A percentile compares a stretch with the other conserved stretches of the same genome.
Evolutionary conservation across 30 jellyfish, hydroid and myxozoan species (phyloP).

Genomic region (Nemopilema nomurai): DNA sequence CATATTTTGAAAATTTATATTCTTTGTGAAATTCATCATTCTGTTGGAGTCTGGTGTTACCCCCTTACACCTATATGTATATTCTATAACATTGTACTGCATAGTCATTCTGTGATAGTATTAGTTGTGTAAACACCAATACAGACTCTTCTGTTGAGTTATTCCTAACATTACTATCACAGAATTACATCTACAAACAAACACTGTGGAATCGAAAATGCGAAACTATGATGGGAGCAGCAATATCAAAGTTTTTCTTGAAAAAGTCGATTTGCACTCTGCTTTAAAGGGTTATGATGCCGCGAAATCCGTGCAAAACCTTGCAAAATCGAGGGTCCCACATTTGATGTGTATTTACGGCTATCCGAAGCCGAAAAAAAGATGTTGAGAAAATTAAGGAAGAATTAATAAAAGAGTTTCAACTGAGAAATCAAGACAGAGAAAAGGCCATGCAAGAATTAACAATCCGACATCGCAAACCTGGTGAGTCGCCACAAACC

Average conservation of each 20-base stretch:
- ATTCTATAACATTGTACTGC: background rate
- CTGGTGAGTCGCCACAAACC: slow-evolving; percentile 38
- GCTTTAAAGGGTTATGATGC: slow-evolving; percentile 16
- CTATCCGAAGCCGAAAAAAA: slow-evolving; percentile 45
- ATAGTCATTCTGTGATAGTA: background rate
- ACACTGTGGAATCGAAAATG: slow-evolving; percentile 51
- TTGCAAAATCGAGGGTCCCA: slow-evolving; percentile 50
- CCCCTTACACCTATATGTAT: no score
- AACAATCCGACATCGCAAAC: slow-evolving; percentile 16
- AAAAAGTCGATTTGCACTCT: slow-evolving; percentile 24
- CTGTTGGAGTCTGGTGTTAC: no score
- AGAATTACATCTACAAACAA: no score
- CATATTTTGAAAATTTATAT: slow-evolving; percentile 9
- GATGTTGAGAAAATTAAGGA: slow-evolving; percentile 21
- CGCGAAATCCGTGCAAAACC: slow-evolving; percentile 11
- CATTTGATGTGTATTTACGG: slow-evolving; percentile 55
- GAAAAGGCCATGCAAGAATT: slow-evolving; percentile 37
- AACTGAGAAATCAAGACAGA: slow-evolving; percentile 43
- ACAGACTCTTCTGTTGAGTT: background rate
- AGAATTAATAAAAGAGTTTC: slow-evolving; percentile 47
- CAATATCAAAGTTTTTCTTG: slow-evolving; percentile 29
- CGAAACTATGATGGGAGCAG: slow-evolving; percentile 23
- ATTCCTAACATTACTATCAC: background rate
- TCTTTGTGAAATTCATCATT: slow-evolving; percentile 18
- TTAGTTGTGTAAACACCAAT: background rate